Base-by-base conservation (phyloP, 2,888 invertebrate species). In the Archaeoteleia sp. region DNA sequence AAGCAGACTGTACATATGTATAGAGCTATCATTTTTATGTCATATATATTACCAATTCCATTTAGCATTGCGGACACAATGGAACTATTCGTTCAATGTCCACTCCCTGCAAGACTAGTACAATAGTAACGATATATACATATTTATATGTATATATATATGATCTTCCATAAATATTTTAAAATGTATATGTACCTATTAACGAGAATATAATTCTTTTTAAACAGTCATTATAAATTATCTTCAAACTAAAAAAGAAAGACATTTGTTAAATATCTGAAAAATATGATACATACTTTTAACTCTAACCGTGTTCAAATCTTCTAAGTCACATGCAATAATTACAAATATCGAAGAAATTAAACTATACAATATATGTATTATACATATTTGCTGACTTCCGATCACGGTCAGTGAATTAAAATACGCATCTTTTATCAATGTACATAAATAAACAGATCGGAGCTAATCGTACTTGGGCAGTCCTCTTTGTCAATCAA, bases 21-120 rank as follows among this genome's bases (percentile, higher is more conserved):
- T 62, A 48, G 30, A 17, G 13, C 30, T 48, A 32, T 42, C 54
- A 48, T n/a, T 23, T 15, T 20, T 14, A 40, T 40, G 7, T 40
- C 2, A 15, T 40, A 9, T 42, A 46, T 53, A 10, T 57, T 65
- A 65, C 57, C 58, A 58, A 65, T 65, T 65, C 65, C 58, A 55
- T 51, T 51, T 65, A 58, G 65, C 65, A 65, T 53, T 58, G 65
- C 65, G 53, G 65, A 65, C 53, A 57, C 42, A 53, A 65, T 32
- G 45, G 45, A 65, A 46, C 55, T 15, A 37, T 39, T 49, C 37
- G 29, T 61, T 43, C 35, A 45, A 43, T 42, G 40, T 51, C 51
- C 57, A 49, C 57, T 45, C 65, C 30, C 37, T 57, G 42, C 37
- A 63, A 35, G 55, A 63, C 63, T 55, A 63, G 57, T 27, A 37